Percentiles rank a stretch among this genome's conserved stretches.
These are phyloP conservation scores for Aselliscus stoliczkanus DNA, from an alignment of 2,797 vertebrate genomes.

Conservation along the genomic window DNA sequence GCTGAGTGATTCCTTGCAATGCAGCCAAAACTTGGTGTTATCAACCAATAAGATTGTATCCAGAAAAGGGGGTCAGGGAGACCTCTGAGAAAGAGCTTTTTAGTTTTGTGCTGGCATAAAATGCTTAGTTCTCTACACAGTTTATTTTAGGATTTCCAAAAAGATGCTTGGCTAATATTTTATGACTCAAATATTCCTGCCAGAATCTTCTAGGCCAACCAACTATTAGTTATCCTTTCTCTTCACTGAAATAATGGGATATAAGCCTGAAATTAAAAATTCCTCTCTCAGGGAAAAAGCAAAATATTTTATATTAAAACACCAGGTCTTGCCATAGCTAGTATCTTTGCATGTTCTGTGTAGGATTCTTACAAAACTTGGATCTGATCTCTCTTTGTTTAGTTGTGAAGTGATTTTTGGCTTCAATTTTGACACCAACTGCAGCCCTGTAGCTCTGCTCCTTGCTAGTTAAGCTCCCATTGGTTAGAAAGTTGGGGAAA, in stretches of 20 bases:
- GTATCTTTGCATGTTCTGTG: not conserved
- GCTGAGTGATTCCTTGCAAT: slow-evolving; percentile 36
- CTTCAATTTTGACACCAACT: not conserved
- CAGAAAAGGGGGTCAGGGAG: not conserved
- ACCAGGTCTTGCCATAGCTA: not conserved
- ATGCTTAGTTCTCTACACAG: slow-evolving; percentile 36
- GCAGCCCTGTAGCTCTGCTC: not conserved
- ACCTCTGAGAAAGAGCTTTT: slow-evolving; percentile 49
- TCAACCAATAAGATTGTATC: slow-evolving; percentile 46
- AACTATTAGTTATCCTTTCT: slow-evolving; percentile 43
- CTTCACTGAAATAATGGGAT: slow-evolving; percentile 42
- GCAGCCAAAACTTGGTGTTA: slow-evolving; percentile 50
- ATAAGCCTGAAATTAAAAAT: slow-evolving; percentile 43
- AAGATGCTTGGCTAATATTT: slow-evolving; percentile 60
- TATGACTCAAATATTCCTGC: slow-evolving; percentile 63
- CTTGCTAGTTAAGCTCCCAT: not conserved
- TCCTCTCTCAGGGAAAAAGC: not conserved
- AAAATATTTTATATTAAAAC: slow-evolving; percentile 32
- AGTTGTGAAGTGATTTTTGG: not conserved
- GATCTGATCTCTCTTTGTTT: not conserved
- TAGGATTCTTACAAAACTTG: not conserved
- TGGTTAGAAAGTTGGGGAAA: not conserved
- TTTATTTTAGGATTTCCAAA: slow-evolving; percentile 68
- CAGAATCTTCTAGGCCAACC: slow-evolving; percentile 51
- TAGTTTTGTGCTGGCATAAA: slow-evolving; percentile 58